phyloP scores from a whole-genome alignment of 2,888 invertebrate species.

The Abrostola triplasia region DNA sequence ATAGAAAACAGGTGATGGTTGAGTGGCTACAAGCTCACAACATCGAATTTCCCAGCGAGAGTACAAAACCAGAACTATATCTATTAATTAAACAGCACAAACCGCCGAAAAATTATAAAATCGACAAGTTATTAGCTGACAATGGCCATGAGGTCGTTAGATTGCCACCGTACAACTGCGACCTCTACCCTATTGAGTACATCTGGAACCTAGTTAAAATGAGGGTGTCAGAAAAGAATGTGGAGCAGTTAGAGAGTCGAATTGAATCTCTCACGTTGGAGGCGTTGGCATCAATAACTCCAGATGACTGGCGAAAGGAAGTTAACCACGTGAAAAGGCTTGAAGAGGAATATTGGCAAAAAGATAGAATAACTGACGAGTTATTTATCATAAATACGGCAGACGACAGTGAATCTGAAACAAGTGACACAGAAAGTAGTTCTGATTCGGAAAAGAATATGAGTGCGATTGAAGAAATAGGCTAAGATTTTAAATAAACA shows the following conservation, averaged over 20 bases:
- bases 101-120: constrained; percentile 48
- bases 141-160: constrained; percentile 60
- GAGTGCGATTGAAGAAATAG: background rate
- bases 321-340: constrained; percentile 12
- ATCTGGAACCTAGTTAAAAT: background rate
- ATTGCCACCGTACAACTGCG: constrained; percentile 61
- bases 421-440: constrained; percentile 22
- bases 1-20: background rate
- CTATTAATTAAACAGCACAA: constrained; percentile 10
- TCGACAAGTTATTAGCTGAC: constrained; percentile 59
- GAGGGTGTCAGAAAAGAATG: background rate
- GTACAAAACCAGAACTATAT: constrained; percentile 11
- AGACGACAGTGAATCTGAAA: constrained; percentile 4
- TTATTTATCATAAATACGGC: background rate
- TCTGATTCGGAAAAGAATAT: background rate
- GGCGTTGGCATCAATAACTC: constrained; percentile 7
- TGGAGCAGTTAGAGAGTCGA: background rate
- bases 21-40: background rate
- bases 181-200: constrained; percentile 1
- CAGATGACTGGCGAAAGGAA: constrained; percentile 14
- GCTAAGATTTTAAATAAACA: constrained; percentile 2
- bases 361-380: constrained; percentile 1
- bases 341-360: constrained; percentile 15
- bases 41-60: background rate
- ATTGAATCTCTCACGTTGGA: background rate